Conservation (phyloP, 1,140 invertebrate genomes). For the Paraescarpia echinospica region DNA sequence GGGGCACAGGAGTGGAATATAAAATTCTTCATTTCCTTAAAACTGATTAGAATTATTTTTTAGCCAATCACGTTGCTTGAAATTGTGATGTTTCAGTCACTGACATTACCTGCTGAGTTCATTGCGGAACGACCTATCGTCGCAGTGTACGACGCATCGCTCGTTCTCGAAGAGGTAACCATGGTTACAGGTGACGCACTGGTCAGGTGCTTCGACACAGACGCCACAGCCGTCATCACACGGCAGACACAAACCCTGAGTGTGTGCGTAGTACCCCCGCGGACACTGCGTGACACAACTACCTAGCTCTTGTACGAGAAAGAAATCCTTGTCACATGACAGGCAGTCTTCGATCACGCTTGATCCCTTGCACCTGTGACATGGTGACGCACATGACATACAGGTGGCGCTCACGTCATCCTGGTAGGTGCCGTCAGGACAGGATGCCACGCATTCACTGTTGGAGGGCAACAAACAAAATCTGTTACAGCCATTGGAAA, state of each 20-base stretch:
- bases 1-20: background rate
- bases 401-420: background rate
- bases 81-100: background rate
- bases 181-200: conserved; percentile 17
- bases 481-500: background rate
- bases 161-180: conserved; percentile 14
- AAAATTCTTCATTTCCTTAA: background rate
- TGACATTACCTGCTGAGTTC: background rate
- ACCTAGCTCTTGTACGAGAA: background rate
- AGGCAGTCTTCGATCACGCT: conserved; percentile 1
- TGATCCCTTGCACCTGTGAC: conserved; percentile 9
- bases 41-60: background rate
- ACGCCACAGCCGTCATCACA: conserved; percentile 13
- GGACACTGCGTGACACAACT: conserved; percentile 7
- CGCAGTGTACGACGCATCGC: background rate
- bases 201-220: conserved; percentile 18
- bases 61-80: background rate
- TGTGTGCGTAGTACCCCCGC: background rate
- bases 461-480: background rate
- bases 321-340: conserved; percentile 9
- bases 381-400: conserved; percentile 2
- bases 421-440: conserved; percentile 22
- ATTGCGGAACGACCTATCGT: background rate
- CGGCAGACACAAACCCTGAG: background rate
- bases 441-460: conserved; percentile 22